phyloP scores from a whole-genome alignment of 2,888 invertebrate species.

The Bruchidius siliquastri region DNA sequence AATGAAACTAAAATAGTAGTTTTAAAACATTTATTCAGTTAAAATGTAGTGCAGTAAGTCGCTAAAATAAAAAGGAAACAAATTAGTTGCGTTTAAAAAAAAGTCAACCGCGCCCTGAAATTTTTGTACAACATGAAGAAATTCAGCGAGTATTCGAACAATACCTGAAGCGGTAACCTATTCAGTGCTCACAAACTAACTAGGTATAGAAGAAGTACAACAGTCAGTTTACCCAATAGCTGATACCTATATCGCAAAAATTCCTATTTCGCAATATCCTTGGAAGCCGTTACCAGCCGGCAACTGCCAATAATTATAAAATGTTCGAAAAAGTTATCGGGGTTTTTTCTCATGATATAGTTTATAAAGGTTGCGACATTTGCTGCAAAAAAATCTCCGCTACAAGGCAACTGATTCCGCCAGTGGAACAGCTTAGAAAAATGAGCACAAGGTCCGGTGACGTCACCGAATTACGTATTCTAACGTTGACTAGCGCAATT shows the following conservation, averaged over 20 bases:
- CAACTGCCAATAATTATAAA: neutral
- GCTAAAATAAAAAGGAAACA: too few species aligned
- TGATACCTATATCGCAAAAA: neutral
- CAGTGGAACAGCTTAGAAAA: constrained; percentile 18
- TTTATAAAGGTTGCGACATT: neutral
- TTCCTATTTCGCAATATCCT: neutral
- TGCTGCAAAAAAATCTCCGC: neutral
- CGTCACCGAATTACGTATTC: constrained; percentile 30
- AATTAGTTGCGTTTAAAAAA: too few species aligned
- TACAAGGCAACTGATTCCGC: neutral
- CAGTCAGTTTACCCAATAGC: neutral
- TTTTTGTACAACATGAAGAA: too few species aligned
- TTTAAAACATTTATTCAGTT: too few species aligned
- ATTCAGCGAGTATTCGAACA: too few species aligned
- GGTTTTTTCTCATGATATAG: neutral
- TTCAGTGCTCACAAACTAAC: neutral
- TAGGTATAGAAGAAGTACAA: neutral
- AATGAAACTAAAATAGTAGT: too few species aligned
- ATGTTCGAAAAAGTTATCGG: neutral
- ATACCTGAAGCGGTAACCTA: too few species aligned
- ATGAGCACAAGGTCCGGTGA: constrained; percentile 44
- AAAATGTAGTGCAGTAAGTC: too few species aligned
- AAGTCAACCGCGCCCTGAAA: too few species aligned
- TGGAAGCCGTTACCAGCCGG: neutral
- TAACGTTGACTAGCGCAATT: neutral